Base-by-base conservation (phyloP, 2,113 vertebrate genomes). In the Anguilla rostrata region DNA sequence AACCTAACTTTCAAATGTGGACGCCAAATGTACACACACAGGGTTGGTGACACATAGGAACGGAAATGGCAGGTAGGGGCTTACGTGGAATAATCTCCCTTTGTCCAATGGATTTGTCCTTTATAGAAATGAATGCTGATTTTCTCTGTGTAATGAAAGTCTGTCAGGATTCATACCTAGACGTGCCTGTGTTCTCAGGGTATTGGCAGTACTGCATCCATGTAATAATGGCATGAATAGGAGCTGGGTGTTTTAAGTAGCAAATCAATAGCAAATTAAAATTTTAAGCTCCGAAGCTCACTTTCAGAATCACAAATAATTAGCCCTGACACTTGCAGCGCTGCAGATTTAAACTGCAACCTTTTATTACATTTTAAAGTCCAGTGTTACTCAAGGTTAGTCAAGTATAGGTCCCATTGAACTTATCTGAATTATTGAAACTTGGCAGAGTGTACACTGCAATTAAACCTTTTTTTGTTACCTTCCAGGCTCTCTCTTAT, bases 241-340 rank as follows among this genome's bases (percentile, higher is more conserved):
- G 46, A 75, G 40, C 14, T 39, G 86, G 83, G 75, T 53, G 71
- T 87, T 84, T 87, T 84, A 87, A 60, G 46, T 84, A 81, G 75
- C n/a, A 60, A 87, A 87, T 84, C 71, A 87, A 87, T 84, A 81
- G 75, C 53, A 84, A 81, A 81, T 87, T 83, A 87, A 87, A 83
- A 56, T 78, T 87, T 87, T 87, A 83, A 87, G 82, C 43, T 43
- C 63, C 40, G 82, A 83, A 83, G 66, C 49, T 83, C 82, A 83
- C 86, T 46, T 29, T 83, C 63, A 87, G 82, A 87, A 87, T 53
- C 66, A 87, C 60, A 78, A 43, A 87, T 87, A 78, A 87, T 87
- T 83, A 79, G 66, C 40, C 66, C 43, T 16, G 79, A 86, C 81
- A 86, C 34, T 75, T 46, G 40, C 43, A 71, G 81, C 34, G 66